Conservation (phyloP, 1,140 invertebrate genomes). For the Danaus plexippus region DNA sequence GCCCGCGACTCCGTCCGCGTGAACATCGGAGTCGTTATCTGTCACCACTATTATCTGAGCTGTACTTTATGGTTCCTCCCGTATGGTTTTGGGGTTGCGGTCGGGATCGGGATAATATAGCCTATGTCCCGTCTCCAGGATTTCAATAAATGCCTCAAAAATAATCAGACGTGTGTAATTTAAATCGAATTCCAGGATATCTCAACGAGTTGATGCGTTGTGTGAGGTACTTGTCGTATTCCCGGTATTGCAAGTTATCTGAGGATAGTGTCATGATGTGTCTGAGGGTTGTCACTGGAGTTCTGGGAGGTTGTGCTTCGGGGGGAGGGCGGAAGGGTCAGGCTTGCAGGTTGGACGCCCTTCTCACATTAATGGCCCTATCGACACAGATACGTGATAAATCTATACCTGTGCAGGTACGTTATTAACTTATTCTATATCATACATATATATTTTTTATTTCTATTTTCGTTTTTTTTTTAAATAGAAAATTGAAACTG, state of each 20-base stretch:
- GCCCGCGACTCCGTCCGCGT: too few relatives aligned
- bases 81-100: too few relatives aligned
- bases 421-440: not conserved
- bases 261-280: conserved; percentile 38
- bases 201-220: conserved; percentile 58
- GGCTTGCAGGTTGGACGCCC: conserved; percentile 41
- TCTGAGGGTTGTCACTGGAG: conserved; percentile 28
- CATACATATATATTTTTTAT: too few relatives aligned
- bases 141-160: conserved; percentile 1
- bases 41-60: too few relatives aligned
- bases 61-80: too few relatives aligned
- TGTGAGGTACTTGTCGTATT: conserved; percentile 42
- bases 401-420: conserved; percentile 50
- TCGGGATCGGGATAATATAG: too few relatives aligned
- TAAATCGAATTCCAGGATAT: conserved; percentile 39
- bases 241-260: conserved; percentile 44
- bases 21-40: too few relatives aligned
- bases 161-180: conserved; percentile 10
- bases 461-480: too few relatives aligned
- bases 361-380: conserved; percentile 38
- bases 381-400: conserved; percentile 30
- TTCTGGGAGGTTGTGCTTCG: conserved; percentile 34
- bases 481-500: too few relatives aligned
- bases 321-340: conserved; percentile 50
- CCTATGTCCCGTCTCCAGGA: too few relatives aligned